Evolutionary conservation across 2,888 invertebrate species (phyloP), one percentile per base, ranked within the genome.

Genomic region (Gortyna flavago): DNA sequence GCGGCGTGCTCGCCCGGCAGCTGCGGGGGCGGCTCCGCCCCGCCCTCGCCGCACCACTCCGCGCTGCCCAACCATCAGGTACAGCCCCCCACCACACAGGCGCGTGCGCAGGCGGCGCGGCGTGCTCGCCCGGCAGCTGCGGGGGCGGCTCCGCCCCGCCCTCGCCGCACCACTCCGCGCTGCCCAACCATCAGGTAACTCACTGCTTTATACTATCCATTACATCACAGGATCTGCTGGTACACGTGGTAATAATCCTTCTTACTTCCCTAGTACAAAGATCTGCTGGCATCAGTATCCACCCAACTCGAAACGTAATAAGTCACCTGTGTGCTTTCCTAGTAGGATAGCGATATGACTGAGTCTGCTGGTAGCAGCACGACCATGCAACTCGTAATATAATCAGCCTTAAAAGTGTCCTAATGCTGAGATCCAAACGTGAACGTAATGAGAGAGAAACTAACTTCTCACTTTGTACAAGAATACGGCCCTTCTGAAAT

Each of bases 141-240:
- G n/a, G n/a, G n/a, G 93, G 93, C 72, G 95, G 92, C 84, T 94
- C 96, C 51, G 95, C 95, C 87, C 95, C 95, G 73, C 92, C 95
- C 81, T 95, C 95, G 51, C 94, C 95, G 73, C 84, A 85, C 85
- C 89, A 85, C 84, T 69, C 41, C 62, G 75, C 89, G 54, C 79
- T 83, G 51, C 87, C 89, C 54, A 76, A 88, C 80, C 93, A 92
- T 75, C 95, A 95, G 95, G 95, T 95, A 84, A 66, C 66, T 21
- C 1, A 18, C 8, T 1, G 0, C 11, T 8, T 3, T 8, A 29
- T 9, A 61, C 54, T 25, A 8, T 8, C 51, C 8, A 3, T 41
- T 13, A 54, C 54, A 1, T 9, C 11, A 54, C 54, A 54, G 11
- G n/a, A 0, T 11, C 54, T 54, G 9, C 25, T n/a, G 11, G 4